These are phyloP conservation scores for Stenolophus ochropezus DNA, from an alignment of 2,888 invertebrate species.

Conservation along the genomic window DNA sequence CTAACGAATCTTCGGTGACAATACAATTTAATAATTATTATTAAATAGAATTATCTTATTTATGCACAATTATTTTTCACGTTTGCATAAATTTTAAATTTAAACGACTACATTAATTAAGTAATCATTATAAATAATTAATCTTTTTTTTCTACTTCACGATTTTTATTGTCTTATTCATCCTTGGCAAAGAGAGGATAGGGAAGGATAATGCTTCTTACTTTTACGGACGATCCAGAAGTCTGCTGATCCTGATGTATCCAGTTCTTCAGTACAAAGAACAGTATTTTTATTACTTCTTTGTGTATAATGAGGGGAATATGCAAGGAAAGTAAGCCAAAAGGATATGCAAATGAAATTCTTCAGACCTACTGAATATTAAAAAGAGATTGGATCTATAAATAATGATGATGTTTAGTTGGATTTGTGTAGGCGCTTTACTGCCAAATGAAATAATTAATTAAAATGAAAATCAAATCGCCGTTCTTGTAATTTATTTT, in stretches of 20 bases:
- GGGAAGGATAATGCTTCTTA: neutral
- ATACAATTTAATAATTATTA: no score
- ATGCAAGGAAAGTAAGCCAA: constrained; percentile 13
- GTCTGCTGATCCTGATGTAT: neutral
- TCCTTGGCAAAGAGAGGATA: neutral
- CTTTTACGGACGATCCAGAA: neutral
- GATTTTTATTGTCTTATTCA: neutral
- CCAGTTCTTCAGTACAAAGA: neutral
- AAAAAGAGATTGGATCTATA: constrained; percentile 10
- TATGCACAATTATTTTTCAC: no score
- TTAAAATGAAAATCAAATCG: neutral
- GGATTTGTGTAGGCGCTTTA: neutral
- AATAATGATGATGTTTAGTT: constrained; percentile 14
- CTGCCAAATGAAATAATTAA: constrained; percentile 15
- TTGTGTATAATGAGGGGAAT: neutral
- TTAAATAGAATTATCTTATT: no score
- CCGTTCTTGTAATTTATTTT: neutral
- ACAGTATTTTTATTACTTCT: neutral
- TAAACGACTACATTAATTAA: neutral
- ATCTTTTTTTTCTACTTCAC: neutral
- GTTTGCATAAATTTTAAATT: no score
- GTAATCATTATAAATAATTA: neutral
- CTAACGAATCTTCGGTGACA: no score
- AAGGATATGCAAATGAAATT: constrained; percentile 26
- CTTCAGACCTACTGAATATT: constrained; percentile 22